Percentiles rank a stretch among this genome's conserved stretches.
These are phyloP conservation scores for Nemurella pictetii DNA, from an alignment of 2,888 invertebrate species.

Conservation along the genomic window DNA sequence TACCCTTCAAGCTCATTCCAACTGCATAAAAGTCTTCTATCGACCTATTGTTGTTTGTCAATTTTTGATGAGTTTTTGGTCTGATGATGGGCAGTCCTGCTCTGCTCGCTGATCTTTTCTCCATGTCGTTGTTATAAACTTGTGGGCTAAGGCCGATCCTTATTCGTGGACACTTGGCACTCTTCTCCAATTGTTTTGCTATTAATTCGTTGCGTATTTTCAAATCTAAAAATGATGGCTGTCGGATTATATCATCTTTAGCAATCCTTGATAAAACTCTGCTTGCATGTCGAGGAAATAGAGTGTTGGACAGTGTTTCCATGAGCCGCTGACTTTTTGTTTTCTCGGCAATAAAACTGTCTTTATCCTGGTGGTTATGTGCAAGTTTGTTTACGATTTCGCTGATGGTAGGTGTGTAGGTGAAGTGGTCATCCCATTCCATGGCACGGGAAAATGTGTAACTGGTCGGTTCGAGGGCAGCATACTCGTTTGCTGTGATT, in stretches of 20 bases:
- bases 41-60: neutral
- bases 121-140: neutral
- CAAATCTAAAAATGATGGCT: neutral
- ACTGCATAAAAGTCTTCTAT: conserved; percentile 36
- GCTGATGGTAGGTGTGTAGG: conserved; percentile 32
- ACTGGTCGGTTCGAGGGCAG: conserved; percentile 19
- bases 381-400: conserved; percentile 34
- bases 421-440: conserved; percentile 30
- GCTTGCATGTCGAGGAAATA: neutral
- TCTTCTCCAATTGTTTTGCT: conserved; percentile 16
- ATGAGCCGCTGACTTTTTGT: neutral
- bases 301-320: neutral
- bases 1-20: conserved; percentile 35
- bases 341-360: conserved; percentile 8
- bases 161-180: conserved; percentile 4
- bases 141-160: conserved; percentile 14
- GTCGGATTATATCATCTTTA: neutral
- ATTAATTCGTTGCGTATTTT: neutral
- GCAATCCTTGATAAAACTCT: neutral
- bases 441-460: conserved; percentile 14
- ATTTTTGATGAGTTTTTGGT: conserved; percentile 19
- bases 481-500: conserved; percentile 24
- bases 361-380: conserved; percentile 26
- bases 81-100: conserved; percentile 34
- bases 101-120: neutral